Conservation (phyloP, 2,797 vertebrate species). For the Rhinella marina region DNA sequence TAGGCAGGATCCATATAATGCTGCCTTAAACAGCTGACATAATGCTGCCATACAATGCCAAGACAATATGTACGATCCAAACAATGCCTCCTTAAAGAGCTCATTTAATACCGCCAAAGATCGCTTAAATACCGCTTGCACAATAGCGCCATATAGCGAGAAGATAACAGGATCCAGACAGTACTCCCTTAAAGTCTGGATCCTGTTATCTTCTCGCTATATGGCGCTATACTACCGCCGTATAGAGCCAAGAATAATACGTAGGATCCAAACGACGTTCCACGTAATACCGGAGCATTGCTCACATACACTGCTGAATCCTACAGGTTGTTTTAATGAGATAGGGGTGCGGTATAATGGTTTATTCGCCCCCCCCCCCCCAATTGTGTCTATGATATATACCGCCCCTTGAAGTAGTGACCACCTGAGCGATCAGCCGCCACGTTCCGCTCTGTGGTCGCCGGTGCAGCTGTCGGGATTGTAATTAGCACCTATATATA, state of each 20-base stretch:
- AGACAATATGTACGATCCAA: background rate
- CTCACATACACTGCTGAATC: background rate
- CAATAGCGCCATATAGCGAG: no score
- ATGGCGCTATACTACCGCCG: no score
- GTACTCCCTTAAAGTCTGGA: background rate
- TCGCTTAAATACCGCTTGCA: no score
- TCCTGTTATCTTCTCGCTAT: no score
- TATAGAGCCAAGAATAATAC: background rate
- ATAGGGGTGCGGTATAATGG: background rate
- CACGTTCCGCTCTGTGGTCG: background rate
- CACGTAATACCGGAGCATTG: background rate
- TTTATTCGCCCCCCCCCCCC: background rate
- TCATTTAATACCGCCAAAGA: no score
- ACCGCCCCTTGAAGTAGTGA: background rate
- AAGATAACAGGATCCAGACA: no score
- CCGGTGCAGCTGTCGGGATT: slow-evolving; percentile 39
- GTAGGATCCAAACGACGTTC: background rate
- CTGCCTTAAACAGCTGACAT: no score
- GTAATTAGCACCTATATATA: slow-evolving; percentile 36
- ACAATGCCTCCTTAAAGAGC: no score
- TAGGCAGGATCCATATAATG: no score
- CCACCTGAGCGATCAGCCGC: background rate
- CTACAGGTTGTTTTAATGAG: background rate
- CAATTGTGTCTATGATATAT: background rate
- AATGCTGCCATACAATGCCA: background rate